phyloP scores from a whole-genome alignment of 2,888 invertebrate species.

The Phlogophora meticulosa region DNA sequence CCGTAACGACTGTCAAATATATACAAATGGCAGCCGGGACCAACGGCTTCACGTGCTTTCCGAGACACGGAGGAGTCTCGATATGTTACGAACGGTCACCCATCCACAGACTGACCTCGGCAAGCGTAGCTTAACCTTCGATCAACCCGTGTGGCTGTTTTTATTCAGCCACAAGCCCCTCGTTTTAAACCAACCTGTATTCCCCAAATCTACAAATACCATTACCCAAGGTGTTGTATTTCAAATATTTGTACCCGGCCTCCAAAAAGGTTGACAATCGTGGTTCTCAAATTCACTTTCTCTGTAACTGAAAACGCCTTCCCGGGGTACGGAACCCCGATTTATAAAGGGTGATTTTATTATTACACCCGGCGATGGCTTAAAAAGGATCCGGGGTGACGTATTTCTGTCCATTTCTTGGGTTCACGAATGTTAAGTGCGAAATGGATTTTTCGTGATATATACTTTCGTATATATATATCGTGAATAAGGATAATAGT shows the following conservation, averaged over 20 bases:
- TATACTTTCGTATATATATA: slow-evolving; percentile 12
- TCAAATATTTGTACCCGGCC: slow-evolving; percentile 45
- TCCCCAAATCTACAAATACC: slow-evolving; percentile 9
- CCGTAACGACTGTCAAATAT: too few species aligned
- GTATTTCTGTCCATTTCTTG: slow-evolving; percentile 42
- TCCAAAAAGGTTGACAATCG: slow-evolving; percentile 40
- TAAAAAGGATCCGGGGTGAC: slow-evolving; percentile 39
- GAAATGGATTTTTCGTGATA: slow-evolving; percentile 33
- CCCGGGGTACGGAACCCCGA: slow-evolving; percentile 32
- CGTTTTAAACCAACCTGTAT: neutral
- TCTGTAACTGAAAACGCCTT: slow-evolving; percentile 55
- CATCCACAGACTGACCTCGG: too few species aligned
- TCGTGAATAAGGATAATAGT: slow-evolving; percentile 23
- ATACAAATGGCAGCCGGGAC: too few species aligned
- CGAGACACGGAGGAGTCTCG: too few species aligned
- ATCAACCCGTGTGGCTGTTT: too few species aligned
- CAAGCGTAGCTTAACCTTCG: too few species aligned
- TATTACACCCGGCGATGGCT: slow-evolving; percentile 43
- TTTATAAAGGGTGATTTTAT: slow-evolving; percentile 57
- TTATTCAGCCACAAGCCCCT: neutral
- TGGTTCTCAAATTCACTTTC: slow-evolving; percentile 50
- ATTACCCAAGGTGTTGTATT: slow-evolving; percentile 33
- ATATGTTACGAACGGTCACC: too few species aligned
- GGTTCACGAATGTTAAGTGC: slow-evolving; percentile 23
- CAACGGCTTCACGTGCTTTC: too few species aligned